phyloP scores from a whole-genome alignment of 1,140 invertebrate genomes.

The Dinoponera quadriceps region DNA sequence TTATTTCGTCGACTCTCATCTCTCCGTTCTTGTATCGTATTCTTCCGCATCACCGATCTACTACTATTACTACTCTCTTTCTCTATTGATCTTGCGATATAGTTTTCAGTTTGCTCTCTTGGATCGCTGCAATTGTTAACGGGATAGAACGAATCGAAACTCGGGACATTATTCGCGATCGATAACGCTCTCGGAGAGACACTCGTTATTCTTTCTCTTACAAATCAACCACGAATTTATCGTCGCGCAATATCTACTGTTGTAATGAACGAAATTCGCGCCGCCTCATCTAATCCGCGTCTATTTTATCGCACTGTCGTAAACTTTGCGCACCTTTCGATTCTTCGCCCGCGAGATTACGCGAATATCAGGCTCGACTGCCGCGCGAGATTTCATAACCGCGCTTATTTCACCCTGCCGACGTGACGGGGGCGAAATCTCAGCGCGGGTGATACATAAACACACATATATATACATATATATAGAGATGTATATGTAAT shows the following conservation, averaged over 20 bases:
- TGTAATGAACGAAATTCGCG: not conserved
- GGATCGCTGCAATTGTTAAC: not conserved
- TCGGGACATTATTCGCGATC: not conserved
- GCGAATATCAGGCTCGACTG: slow-evolving; percentile 8
- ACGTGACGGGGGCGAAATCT: slow-evolving; percentile 26
- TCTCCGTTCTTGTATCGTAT: slow-evolving; percentile 4
- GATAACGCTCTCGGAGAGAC: not conserved
- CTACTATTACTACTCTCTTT: too few relatives aligned
- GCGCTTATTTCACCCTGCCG: slow-evolving; percentile 12
- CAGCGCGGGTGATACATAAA: not conserved
- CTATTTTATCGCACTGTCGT: not conserved
- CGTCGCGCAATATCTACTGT: too few relatives aligned
- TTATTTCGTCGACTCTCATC: slow-evolving; percentile 21
- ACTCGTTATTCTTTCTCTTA: not conserved
- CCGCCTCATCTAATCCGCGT: too few relatives aligned
- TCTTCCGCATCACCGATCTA: not conserved
- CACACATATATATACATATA: too few relatives aligned
- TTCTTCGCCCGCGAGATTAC: not conserved
- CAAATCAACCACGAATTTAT: too few relatives aligned
- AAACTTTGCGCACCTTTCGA: slow-evolving; percentile 11
- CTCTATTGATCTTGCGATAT: not conserved
- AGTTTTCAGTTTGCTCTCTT: not conserved
- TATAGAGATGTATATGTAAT: too few relatives aligned
- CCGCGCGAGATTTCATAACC: slow-evolving; percentile 42
- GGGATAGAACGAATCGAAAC: not conserved